These are phyloP conservation scores for Solen grandis DNA, from an alignment of 1,140 invertebrate genomes.

Conservation along the genomic window DNA sequence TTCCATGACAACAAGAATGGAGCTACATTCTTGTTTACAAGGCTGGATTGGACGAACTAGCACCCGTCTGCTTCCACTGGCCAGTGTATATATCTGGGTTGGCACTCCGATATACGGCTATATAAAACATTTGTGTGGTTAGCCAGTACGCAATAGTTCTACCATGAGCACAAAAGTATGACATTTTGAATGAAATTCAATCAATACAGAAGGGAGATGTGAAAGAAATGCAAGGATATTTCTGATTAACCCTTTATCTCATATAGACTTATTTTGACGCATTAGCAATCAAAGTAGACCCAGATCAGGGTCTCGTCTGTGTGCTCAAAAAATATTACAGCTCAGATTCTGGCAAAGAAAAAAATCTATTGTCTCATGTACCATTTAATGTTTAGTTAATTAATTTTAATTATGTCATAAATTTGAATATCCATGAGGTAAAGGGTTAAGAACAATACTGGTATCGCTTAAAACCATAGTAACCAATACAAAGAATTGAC, in stretches of 20 bases:
- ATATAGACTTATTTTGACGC: too few relatives aligned
- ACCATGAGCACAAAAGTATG: not conserved
- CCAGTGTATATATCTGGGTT: slow-evolving; percentile 16
- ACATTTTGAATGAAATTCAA: not conserved
- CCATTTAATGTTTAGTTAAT: too few relatives aligned
- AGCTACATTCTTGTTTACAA: slow-evolving; percentile 22
- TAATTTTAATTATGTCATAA: too few relatives aligned
- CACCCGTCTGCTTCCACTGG: slow-evolving; percentile 23
- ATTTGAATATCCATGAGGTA: too few relatives aligned
- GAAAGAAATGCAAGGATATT: not conserved
- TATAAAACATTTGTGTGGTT: not conserved
- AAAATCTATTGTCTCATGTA: too few relatives aligned
- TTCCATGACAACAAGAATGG: slow-evolving; percentile 40
- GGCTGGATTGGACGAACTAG: slow-evolving; percentile 18
- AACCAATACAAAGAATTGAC: too few relatives aligned
- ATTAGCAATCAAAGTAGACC: too few relatives aligned
- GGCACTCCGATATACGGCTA: not conserved
- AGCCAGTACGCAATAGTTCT: not conserved
- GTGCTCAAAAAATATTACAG: too few relatives aligned
- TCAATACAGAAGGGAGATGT: not conserved
- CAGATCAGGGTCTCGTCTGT: too few relatives aligned
- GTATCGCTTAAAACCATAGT: too few relatives aligned
- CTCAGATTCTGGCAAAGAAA: not conserved
- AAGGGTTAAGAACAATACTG: too few relatives aligned
- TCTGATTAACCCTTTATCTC: too few relatives aligned